Base-by-base conservation (phyloP, 2,888 invertebrate genomes). In the Meliscaeva auricollis region DNA sequence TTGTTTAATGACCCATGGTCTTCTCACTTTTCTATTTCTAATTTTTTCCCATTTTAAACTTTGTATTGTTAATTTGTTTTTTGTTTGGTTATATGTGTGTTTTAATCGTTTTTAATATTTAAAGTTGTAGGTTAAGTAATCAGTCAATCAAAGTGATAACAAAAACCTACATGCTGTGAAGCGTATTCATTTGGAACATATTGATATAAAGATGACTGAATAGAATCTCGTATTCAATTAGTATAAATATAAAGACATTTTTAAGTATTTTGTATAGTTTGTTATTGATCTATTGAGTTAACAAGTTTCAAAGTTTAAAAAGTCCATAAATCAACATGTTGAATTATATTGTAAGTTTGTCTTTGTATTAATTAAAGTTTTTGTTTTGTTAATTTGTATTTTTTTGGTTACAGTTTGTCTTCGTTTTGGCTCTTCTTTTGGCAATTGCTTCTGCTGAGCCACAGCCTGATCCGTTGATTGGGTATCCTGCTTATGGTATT, bases 401-500 rank as follows among this genome's bases (percentile, higher is more conserved):
- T 1, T 32, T 56, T 1, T 56, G 1, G 1, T 11, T 26, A n/a
- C 4, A 62, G 62, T 4, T 62, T 26, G n/a, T 62, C 44, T 15
- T 62, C 6, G 44, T 46, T 3, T 11, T 62, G 62, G 41, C 41
- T 44, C n/a, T 62, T 20, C n/a, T 62, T 8, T 15, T 62, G 9
- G 62, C 62, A 6, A 11, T 62, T n/a, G 62, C 30, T 30, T 22
- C 15, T 44, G 62, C 62, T 30, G 26, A 11, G 22, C 62, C 62
- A 26, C 41, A 46, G 8, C 62, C 60, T 41, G 22, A 44, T n/a
- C 62, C 44, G 5, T 41, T 62, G 9, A 26, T 44, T 62, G 46
- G 62, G 0, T 44, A 62, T 15, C 11, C 62, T 44, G 20, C 38
- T 15, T 7, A 41, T 11, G 62, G 62, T n/a, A 26, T 26, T 46